A percentile compares a stretch with the other conserved stretches of the same genome.
phyloP scores from a whole-genome alignment of 2,113 vertebrate genomes.

The Panthera tigris region DNA sequence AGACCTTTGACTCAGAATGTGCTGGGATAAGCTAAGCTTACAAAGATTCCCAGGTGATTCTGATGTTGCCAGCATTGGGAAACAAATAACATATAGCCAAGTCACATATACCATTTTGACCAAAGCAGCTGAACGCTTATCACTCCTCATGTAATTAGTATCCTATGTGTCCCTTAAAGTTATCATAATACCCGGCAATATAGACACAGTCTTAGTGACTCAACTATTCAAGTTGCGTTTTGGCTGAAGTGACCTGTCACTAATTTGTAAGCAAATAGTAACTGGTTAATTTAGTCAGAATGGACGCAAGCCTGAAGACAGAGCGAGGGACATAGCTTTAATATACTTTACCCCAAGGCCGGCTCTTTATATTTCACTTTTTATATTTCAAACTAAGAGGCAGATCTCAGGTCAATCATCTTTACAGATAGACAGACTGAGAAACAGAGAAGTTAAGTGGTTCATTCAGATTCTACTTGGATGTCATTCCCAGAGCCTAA shows the following conservation, averaged over 20 bases:
- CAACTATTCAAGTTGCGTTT: background rate
- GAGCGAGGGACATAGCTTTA: background rate
- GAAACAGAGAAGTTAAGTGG: background rate
- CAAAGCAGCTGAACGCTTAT: background rate
- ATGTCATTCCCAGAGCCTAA: conserved; percentile 45
- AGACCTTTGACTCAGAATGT: conserved; percentile 36
- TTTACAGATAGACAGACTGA: background rate
- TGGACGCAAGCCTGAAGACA: background rate
- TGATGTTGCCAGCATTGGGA: background rate
- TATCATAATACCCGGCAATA: background rate
- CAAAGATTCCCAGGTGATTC: conserved; percentile 5
- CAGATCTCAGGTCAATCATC: background rate
- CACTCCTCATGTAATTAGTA: background rate
- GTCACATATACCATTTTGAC: background rate
- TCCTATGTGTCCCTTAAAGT: background rate
- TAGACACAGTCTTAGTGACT: background rate
- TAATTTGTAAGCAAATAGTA: background rate
- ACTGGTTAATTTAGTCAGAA: background rate
- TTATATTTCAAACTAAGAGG: conserved; percentile 43
- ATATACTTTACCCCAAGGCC: background rate
- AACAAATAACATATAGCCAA: background rate
- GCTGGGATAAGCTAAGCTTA: background rate
- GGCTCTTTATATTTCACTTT: background rate
- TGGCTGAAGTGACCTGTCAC: background rate
- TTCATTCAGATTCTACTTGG: conserved; percentile 36